These are phyloP conservation scores for Cossypha niveicapilla DNA, from an alignment of 2,797 vertebrate genomes.

Conservation along the genomic window DNA sequence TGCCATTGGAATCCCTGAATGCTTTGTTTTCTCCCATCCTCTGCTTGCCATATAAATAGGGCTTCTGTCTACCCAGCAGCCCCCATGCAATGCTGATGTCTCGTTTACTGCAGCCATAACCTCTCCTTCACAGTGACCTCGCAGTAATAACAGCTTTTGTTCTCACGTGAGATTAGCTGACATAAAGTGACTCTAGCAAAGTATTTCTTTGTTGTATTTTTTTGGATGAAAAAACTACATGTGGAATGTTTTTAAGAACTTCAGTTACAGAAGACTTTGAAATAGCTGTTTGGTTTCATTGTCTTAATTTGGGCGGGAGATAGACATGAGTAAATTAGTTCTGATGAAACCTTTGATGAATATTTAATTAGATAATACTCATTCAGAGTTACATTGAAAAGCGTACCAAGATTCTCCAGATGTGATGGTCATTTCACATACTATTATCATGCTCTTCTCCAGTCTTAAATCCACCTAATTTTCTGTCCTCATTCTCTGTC, in stretches of 20 bases:
- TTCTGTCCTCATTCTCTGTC: neutral
- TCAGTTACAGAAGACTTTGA: neutral
- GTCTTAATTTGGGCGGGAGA: neutral
- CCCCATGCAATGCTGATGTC: conserved; percentile 16
- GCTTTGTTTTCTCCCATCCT: conserved; percentile 5
- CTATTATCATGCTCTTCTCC: neutral
- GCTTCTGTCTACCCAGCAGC: conserved; percentile 35
- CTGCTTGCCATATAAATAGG: conserved; percentile 21
- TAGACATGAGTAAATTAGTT: neutral
- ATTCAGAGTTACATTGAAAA: neutral
- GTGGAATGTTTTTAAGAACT: neutral
- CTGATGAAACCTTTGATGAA: neutral
- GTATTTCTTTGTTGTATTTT: neutral
- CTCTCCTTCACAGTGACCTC: neutral
- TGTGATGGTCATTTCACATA: neutral
- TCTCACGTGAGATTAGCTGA: neutral
- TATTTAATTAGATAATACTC: neutral
- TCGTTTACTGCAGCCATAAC: neutral
- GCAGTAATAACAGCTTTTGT: conserved; percentile 20
- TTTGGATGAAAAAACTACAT: neutral
- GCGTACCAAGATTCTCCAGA: neutral
- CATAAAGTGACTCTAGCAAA: neutral
- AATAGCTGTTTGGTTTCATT: neutral
- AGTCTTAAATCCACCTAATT: neutral
- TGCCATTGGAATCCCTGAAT: conserved; percentile 1